phyloP scores from a whole-genome alignment of 1,140 invertebrate genomes.

The Heliconius nattereri region DNA sequence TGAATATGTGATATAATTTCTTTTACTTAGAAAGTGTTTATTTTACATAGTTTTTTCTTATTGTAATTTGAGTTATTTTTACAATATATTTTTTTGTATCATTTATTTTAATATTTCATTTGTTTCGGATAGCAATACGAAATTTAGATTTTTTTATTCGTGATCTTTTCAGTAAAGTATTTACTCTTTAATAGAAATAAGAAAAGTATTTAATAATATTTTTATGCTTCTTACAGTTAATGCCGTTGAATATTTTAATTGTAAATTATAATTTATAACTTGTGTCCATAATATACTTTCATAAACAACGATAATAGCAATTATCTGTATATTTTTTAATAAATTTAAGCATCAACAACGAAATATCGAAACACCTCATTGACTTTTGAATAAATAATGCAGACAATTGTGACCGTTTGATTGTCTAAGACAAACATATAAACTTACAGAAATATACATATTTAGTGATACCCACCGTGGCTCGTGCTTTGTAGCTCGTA shows the following conservation, averaged over 20 bases:
- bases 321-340: neutral
- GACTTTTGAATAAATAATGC: slow-evolving; percentile 26
- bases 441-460: slow-evolving; percentile 24
- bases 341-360: neutral
- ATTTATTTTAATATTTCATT: neutral
- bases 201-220: neutral
- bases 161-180: neutral
- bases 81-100: neutral
- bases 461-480: slow-evolving; percentile 30
- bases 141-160: neutral
- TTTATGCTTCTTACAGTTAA: neutral
- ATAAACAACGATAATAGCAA: neutral
- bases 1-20: too few species aligned
- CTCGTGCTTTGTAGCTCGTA: slow-evolving; percentile 29
- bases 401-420: slow-evolving; percentile 27
- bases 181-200: neutral
- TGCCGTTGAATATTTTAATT: neutral
- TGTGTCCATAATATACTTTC: neutral
- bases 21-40: too few species aligned
- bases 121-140: neutral
- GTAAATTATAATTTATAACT: neutral
- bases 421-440: slow-evolving; percentile 29
- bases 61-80: neutral
- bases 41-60: too few species aligned
- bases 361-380: slow-evolving; percentile 23